Conservation (phyloP, 2,113 vertebrate genomes). For the Elaphurus davidianus region DNA sequence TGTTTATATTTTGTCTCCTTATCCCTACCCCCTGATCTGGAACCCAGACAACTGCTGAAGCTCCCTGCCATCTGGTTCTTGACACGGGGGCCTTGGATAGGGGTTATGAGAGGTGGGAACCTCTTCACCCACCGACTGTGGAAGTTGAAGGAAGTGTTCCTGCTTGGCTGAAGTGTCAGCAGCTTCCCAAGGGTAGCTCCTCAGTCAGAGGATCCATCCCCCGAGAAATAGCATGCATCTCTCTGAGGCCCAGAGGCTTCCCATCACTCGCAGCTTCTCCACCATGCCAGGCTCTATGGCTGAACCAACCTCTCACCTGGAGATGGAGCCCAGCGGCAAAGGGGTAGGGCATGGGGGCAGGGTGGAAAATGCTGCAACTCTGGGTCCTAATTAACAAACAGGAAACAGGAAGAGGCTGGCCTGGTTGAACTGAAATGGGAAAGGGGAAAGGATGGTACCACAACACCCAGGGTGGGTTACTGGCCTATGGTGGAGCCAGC, state of each 20-base stretch:
- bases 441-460: not conserved
- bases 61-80: constrained; percentile 38
- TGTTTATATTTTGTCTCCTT: constrained; percentile 52
- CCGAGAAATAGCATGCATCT: not conserved
- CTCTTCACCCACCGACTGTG: not conserved
- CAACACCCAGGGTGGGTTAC: not conserved
- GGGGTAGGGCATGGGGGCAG: not conserved
- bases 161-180: not conserved
- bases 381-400: not conserved
- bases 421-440: not conserved
- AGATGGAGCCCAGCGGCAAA: not conserved
- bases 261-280: not conserved
- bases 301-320: not conserved
- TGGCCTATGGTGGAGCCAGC: not conserved
- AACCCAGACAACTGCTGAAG: constrained; percentile 40
- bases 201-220: not conserved
- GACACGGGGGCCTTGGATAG: not conserved
- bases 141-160: constrained; percentile 1
- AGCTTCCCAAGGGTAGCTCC: constrained; percentile 18
- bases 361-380: not conserved
- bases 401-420: not conserved
- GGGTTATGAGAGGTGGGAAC: not conserved
- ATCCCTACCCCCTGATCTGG: not conserved
- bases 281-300: not conserved
- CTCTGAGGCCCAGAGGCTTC: not conserved